A percentile compares a stretch with the other conserved stretches of the same genome.
These are phyloP conservation scores for Zeugodacus cucurbitae DNA, from an alignment of 1,140 invertebrate genomes.

Conservation along the genomic window DNA sequence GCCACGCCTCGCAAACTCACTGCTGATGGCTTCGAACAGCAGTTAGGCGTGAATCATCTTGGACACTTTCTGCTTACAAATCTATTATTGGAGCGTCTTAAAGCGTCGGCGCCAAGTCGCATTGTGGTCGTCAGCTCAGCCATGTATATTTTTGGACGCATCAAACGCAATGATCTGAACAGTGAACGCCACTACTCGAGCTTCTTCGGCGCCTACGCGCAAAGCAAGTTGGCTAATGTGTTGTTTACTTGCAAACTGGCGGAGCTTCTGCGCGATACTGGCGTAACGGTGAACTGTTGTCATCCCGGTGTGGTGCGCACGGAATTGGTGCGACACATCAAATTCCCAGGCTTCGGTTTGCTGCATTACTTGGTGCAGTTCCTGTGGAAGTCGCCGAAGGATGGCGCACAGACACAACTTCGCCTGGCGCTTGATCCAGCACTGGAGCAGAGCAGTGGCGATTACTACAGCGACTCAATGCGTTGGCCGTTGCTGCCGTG, in stretches of 20 bases:
- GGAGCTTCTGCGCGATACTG: slow-evolving; percentile 69
- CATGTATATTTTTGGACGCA: slow-evolving; percentile 69
- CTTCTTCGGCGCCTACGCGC: slow-evolving; percentile 70
- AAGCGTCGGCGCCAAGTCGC: slow-evolving; percentile 69
- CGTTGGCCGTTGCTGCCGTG: slow-evolving; percentile 54
- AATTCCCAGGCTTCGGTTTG: background rate
- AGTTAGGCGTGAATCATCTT: slow-evolving; percentile 83
- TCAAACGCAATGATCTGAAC: slow-evolving; percentile 79
- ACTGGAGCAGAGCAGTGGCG: slow-evolving; percentile 76
- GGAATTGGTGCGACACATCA: slow-evolving; percentile 75
- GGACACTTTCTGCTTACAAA: slow-evolving; percentile 88
- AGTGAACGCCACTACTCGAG: slow-evolving; percentile 72
- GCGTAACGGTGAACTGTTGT: slow-evolving; percentile 75
- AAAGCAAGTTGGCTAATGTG: slow-evolving; percentile 82
- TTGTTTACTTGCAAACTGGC: slow-evolving; percentile 76
- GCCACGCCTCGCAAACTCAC: slow-evolving; percentile 74
- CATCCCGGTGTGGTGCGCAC: slow-evolving; percentile 82
- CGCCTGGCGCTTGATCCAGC: slow-evolving; percentile 79
- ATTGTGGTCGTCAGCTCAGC: slow-evolving; percentile 65
- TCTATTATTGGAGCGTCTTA: slow-evolving; percentile 75
- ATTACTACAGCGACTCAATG: slow-evolving; percentile 70
- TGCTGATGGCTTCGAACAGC: slow-evolving; percentile 83
- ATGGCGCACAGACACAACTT: slow-evolving; percentile 75
- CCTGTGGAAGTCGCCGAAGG: slow-evolving; percentile 16
- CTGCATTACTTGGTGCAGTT: background rate